Evolutionary conservation across 37 sponge, comb jelly and placozoan species (phyloP).

Genomic region (Chondrilla cf. caribensis): DNA sequence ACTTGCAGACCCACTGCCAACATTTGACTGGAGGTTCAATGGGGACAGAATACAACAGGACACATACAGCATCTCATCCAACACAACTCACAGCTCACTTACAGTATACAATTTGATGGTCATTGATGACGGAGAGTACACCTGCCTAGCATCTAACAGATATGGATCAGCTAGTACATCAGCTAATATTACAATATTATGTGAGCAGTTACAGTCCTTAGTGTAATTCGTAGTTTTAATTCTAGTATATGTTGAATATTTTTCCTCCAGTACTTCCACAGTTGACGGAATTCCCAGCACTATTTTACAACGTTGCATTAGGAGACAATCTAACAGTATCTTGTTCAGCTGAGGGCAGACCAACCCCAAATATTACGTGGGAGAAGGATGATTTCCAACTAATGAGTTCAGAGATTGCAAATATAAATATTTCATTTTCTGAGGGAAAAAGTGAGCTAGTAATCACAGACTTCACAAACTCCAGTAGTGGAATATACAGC

Average conservation of each 20-base stretch:
- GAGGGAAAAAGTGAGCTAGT: too few relatives aligned
- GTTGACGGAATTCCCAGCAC: not conserved
- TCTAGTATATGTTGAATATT: too few relatives aligned
- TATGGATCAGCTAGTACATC: constrained; percentile 4
- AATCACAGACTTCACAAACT: too few relatives aligned
- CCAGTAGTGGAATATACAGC: too few relatives aligned
- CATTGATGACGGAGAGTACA: constrained; percentile 1
- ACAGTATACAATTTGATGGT: not conserved
- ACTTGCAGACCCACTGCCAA: not conserved
- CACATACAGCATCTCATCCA: not conserved
- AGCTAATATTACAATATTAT: not conserved
- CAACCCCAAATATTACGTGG: not conserved
- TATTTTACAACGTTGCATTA: not conserved
- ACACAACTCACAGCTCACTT: not conserved
- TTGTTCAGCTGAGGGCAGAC: not conserved
- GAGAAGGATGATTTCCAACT: not conserved
- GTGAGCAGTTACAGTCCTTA: not conserved
- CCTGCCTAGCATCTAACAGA: constrained; percentile 21
- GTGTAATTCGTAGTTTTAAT: too few relatives aligned
- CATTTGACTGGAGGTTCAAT: not conserved
- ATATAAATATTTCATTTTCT: too few relatives aligned
- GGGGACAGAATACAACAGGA: not conserved
- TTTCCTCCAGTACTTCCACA: not conserved
- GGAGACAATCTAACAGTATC: not conserved
- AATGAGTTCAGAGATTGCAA: not conserved